Evolutionary conservation across 2,888 invertebrate genomes (phyloP), one percentile per base, ranked within the genome.

Genomic region (Congeria kusceri): DNA sequence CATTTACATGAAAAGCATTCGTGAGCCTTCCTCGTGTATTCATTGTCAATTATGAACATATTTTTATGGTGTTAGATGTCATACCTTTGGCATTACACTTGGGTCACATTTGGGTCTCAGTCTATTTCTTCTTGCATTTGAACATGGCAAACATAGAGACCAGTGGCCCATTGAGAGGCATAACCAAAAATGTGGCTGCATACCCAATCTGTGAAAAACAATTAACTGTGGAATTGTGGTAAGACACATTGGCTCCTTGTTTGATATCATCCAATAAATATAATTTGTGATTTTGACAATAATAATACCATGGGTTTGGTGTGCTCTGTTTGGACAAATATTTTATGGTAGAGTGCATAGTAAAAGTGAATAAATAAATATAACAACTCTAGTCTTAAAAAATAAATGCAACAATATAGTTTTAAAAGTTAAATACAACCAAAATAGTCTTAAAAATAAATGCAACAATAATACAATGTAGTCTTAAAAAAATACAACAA

Each of bases 171-270:
- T 15, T 7, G 83, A 74, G 83, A 78, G 63, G 62, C 63, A 67
- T 83, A 83, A 83, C 74, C 63, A 69, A 67, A 69, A 71, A 39
- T 39, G 66, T 67, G 71, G 67, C 70, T 65, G 75, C 77, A 79
- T 74, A 83, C 83, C 74, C 46, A 79, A 83, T 83, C 83, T 74
- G 83, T 80, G 83, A 83, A 83, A 83, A 83, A 76, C 83, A 83
- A 83, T 83, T 83, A 83, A 80, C 69, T 79, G 74, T 77, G 70
- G 61, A 68, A 77, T 76, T 74, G 58, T 47, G 61, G 49, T 74
- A 79, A 83, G 83, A 83, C 83, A 65, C 27, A 29, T 46, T 44
- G 83, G 77, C 83, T 76, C 83, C 29, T 44, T 25, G 62, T 58
- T 68, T 44, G 29, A 25, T 53, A 68, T 76, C 78, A 65, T 68